Evolutionary conservation across 2,113 vertebrate genomes (phyloP), one percentile per base, ranked within the genome.

Genomic region (Sarotherodon lohbergeri): DNA sequence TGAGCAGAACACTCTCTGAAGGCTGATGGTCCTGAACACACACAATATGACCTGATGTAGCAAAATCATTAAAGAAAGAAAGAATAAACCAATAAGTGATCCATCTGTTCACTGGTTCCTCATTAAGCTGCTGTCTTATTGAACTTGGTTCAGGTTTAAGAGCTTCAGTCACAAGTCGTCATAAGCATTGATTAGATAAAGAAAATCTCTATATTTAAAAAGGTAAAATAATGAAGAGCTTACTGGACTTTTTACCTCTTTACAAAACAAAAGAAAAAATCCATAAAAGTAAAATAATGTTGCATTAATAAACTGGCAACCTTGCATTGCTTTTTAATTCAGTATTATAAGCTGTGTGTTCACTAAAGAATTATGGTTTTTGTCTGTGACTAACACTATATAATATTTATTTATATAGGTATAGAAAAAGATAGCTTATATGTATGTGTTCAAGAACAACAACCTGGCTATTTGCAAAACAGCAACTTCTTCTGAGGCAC

Each of bases 401-500:
- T 22, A 54, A 22, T 22, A 39, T 68, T 39, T 12, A 39, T 39
- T 68, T 39, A 39, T 68, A 39, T 57, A 57, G 55, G 55, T 57
- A 57, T 39, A 39, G 61, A 80, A 76, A 36, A 12, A 34, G 22
- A 9, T 12, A 54, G 32, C 19, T 17, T 5, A 32, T 73, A 27
- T 86, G 68, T 86, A 5, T 88, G 90, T 92, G 90, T 87, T 78
- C 89, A 81, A 19, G 91, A 90, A 83, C 83, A 90, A 78, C 59
- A 56, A 79, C 81, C 85, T 24, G 56, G 43, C n/a, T 36, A 50
- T 29, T 78, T 78, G 73, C n/a, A 50, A 87, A 88, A 59, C 63
- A 61, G 59, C 17, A 79, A 32, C 88, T 82, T 91, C 82, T 78
- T 41, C 54, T 88, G 13, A 79, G 32, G 5, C 9, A 50, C 32